These are phyloP conservation scores for Macrophya annulata DNA, from an alignment of 2,888 invertebrate genomes.

Conservation along the genomic window DNA sequence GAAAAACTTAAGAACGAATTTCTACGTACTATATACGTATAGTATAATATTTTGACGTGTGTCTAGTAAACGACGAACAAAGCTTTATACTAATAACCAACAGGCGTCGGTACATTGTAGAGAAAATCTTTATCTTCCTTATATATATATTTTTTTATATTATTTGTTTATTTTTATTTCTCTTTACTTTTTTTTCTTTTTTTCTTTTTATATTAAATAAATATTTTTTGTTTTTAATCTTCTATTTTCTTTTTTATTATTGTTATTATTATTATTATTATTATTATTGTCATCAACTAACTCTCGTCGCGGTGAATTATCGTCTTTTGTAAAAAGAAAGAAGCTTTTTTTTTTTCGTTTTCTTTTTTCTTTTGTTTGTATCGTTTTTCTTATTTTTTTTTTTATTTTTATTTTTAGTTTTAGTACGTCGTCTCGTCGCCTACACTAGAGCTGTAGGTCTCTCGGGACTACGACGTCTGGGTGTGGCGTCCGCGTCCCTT, in stretches of 20 bases:
- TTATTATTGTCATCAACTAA: constrained; percentile 14
- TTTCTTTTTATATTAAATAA: not conserved
- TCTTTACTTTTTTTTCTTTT: not conserved
- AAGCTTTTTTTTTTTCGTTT: not conserved
- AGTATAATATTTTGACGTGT: not conserved
- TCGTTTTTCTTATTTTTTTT: not conserved
- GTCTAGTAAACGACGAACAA: not conserved
- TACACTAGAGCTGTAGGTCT: not conserved
- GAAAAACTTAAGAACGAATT: not conserved
- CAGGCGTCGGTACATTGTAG: not conserved
- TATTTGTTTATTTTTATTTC: not conserved
- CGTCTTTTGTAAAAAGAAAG: not conserved
- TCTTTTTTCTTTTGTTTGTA: not conserved
- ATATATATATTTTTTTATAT: not conserved
- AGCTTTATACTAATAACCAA: not conserved
- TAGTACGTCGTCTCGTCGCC: constrained; percentile 5
- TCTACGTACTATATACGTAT: not conserved
- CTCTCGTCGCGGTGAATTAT: not conserved
- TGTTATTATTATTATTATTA: too few species aligned
- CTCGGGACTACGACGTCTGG: constrained; percentile 62
- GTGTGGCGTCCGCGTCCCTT: constrained; percentile 68
- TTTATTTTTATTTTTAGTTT: not conserved
- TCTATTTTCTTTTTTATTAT: too few species aligned
- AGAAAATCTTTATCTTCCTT: not conserved
- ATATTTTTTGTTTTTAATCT: too few species aligned